A percentile compares a stretch with the other conserved stretches of the same genome.
Conservation (phyloP, 2,113 vertebrate species). For the Dicerorhinus sumatrensis region DNA sequence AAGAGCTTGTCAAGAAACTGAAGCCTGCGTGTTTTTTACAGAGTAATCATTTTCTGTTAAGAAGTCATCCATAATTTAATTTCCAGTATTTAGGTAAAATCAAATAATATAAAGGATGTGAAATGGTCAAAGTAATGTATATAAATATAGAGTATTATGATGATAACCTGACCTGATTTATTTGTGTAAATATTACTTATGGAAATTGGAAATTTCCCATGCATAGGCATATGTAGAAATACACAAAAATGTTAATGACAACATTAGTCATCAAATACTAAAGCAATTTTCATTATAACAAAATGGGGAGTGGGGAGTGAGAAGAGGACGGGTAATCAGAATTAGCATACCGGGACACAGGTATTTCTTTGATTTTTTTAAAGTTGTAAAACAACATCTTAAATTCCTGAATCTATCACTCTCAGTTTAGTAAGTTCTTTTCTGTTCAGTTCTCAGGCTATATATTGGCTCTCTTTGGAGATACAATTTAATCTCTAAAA, state of each 20-base stretch:
- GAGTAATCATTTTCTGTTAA: not conserved
- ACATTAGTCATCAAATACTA: not conserved
- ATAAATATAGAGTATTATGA: not conserved
- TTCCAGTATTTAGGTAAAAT: not conserved
- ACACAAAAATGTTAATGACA: not conserved
- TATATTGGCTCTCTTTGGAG: not conserved
- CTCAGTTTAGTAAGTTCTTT: not conserved
- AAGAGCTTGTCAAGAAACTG: not conserved
- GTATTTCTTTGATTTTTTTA: not conserved
- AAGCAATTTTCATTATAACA: not conserved
- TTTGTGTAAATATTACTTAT: not conserved
- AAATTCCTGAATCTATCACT: not conserved
- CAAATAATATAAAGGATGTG: not conserved
- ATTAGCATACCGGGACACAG: not conserved
- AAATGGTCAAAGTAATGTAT: not conserved
- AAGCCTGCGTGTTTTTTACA: not conserved
- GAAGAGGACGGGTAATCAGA: not conserved
- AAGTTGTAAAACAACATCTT: not conserved
- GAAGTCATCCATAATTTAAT: not conserved
- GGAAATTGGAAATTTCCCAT: not conserved
- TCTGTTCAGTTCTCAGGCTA: not conserved
- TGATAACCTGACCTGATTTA: not conserved
- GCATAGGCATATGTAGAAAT: not conserved
- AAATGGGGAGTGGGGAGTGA: not conserved
- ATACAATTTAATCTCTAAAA: not conserved